Percentiles rank a stretch among this genome's conserved stretches.
Evolutionary conservation across 2,888 invertebrate genomes (phyloP).

Genomic region (Agrochola circellaris): DNA sequence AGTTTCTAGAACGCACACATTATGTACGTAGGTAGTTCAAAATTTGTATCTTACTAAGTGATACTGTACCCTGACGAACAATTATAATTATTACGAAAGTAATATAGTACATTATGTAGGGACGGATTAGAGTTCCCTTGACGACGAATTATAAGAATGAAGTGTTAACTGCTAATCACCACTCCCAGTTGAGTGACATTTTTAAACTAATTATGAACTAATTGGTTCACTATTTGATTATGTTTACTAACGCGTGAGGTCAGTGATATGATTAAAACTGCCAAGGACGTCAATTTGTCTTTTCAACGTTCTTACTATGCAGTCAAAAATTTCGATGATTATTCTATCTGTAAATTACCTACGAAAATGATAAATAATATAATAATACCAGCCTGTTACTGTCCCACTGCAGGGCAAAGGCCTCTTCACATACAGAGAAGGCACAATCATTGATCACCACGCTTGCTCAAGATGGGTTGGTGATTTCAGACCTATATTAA

Average conservation of each 20-base stretch:
- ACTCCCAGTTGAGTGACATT: conserved; percentile 40
- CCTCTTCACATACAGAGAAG: too few species aligned
- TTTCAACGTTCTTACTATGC: not conserved
- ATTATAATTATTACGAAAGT: conserved; percentile 33
- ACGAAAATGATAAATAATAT: not conserved
- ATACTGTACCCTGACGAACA: conserved; percentile 3
- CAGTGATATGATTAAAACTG: not conserved
- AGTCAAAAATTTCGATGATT: not conserved
- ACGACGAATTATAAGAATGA: conserved; percentile 26
- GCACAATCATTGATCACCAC: too few species aligned
- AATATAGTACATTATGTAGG: conserved; percentile 20
- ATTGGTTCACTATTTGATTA: conserved; percentile 23
- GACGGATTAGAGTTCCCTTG: conserved; percentile 34
- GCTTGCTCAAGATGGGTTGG: too few species aligned
- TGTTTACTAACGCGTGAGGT: conserved; percentile 9
- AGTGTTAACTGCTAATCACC: conserved; percentile 42
- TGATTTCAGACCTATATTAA: too few species aligned
- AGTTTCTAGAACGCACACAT: not conserved
- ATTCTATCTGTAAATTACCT: not conserved
- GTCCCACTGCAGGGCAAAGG: too few species aligned
- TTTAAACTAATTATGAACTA: conserved; percentile 30
- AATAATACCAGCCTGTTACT: too few species aligned
- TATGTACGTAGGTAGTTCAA: not conserved
- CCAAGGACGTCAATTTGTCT: not conserved
- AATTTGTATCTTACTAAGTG: conserved; percentile 17